Conservation (phyloP, 2,797 vertebrate genomes). For the Myotis myotis region DNA sequence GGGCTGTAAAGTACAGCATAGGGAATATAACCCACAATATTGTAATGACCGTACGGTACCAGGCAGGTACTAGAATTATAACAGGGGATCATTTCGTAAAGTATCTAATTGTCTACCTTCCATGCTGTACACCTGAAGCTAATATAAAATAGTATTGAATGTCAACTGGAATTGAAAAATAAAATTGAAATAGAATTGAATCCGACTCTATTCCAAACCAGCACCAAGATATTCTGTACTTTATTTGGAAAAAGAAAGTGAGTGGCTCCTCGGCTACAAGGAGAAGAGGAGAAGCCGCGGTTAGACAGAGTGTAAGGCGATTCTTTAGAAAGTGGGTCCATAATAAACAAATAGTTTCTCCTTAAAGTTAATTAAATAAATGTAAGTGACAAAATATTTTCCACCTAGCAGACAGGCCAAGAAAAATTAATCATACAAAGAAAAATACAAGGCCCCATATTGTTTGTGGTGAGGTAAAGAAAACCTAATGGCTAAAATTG, state of each 20-base stretch:
- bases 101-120: background rate
- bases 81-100: background rate
- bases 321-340: background rate
- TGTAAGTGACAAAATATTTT: background rate
- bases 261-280: background rate
- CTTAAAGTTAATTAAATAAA: background rate
- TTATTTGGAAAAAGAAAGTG: background rate
- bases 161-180: background rate
- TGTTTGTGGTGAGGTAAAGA: background rate
- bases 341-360: background rate
- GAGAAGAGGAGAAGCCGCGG: background rate
- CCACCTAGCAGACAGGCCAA: background rate
- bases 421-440: background rate
- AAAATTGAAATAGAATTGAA: background rate
- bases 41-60: rapidly evolving
- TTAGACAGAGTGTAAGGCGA: background rate
- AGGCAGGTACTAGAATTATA: background rate
- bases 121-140: background rate
- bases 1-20: background rate
- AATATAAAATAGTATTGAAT: background rate
- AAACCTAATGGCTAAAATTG: background rate
- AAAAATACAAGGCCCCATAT: background rate
- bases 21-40: background rate
- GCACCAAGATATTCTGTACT: background rate
- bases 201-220: background rate